Base-by-base conservation (phyloP, 1,140 invertebrate species). In the Cotesia vestalis region DNA sequence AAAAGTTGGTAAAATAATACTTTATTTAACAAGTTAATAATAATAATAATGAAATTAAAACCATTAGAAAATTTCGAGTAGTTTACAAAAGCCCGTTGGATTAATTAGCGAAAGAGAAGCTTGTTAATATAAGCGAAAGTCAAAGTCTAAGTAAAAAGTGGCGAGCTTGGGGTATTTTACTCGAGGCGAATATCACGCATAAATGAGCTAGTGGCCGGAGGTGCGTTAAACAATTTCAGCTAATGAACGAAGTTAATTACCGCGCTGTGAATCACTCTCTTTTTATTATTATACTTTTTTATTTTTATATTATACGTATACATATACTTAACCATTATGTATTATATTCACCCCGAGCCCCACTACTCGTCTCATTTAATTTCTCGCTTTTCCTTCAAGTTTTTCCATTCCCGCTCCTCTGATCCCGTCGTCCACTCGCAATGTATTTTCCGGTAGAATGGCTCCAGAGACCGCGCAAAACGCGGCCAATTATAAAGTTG, bases 231-330 rank as follows among this genome's bases (percentile, higher is more conserved):
- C 71, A 75, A 75, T 75, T 75, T 75, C 71, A 73, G 67, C 74
- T 72, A 76, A 73, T 76, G 75, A 76, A 76, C 75, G 75, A 76
- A 73, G 75, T 76, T 76, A 76, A 76, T 76, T 76, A 76, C 72
- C 72, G 61, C 38, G 68, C 61, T 71, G 63, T 46, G 60, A 73
- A 38, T 68, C 63, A 63, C 67, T 72, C 17, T 51, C 38, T 59
- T 57, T 52, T 69, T 63, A 36, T 72, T 57, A n/a, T 66, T 57
- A 34, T 73, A 52, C 55, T 46, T 14, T 55, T 64, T 36, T 36
- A 17, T 61, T 38, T 38, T 46, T 52, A 34, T 27, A 27, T 20
- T 71, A 59, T 27, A 6, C 17, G 9, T 27, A 8, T 34, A 9
- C 27, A 59, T 59, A 20, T 59, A 46, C 11, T 46, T 46, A 46